Percentiles rank a stretch among this genome's conserved stretches.
Evolutionary conservation across 2,888 invertebrate species (phyloP).

Genomic region (Cosmorhoe ocellata): DNA sequence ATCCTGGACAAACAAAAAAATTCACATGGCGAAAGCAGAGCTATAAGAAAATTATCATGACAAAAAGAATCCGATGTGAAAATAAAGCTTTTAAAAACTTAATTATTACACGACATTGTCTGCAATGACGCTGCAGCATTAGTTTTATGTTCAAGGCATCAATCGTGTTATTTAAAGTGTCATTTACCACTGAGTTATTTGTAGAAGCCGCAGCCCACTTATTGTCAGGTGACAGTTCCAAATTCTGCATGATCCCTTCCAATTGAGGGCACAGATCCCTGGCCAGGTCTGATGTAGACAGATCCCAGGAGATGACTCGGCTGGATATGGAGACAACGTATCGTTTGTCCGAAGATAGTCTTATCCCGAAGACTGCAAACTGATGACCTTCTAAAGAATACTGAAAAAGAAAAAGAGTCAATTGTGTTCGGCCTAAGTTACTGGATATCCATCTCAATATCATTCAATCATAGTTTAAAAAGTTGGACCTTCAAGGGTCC

Average conservation of each 20-base stretch:
- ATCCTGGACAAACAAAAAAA: background rate
- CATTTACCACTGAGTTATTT: constrained; percentile 92
- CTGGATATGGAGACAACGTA: constrained; percentile 98
- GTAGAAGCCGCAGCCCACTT: constrained; percentile 98
- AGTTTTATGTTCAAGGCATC: no score
- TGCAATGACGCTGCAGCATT: no score
- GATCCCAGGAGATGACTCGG: constrained; percentile 97
- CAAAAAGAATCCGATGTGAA: no score
- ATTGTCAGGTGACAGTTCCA: constrained; percentile 96
- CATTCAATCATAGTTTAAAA: no score
- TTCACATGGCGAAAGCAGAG: no score
- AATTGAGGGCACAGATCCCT: constrained; percentile 95
- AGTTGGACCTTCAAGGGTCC: constrained; percentile 93
- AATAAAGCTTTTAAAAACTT: no score
- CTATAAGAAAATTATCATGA: no score
- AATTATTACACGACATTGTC: no score
- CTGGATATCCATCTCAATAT: no score
- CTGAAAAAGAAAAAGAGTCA: constrained; percentile 65
- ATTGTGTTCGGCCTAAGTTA: no score
- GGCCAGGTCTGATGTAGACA: constrained; percentile 97
- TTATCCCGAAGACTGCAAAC: constrained; percentile 97
- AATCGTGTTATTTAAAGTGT: no score
- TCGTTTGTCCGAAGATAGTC: constrained; percentile 93
- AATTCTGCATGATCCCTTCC: constrained; percentile 97
- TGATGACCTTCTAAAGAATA: constrained; percentile 99